These are phyloP conservation scores for Thalassarche chlororhynchos DNA, from an alignment of 2,113 vertebrate genomes.

Conservation along the genomic window DNA sequence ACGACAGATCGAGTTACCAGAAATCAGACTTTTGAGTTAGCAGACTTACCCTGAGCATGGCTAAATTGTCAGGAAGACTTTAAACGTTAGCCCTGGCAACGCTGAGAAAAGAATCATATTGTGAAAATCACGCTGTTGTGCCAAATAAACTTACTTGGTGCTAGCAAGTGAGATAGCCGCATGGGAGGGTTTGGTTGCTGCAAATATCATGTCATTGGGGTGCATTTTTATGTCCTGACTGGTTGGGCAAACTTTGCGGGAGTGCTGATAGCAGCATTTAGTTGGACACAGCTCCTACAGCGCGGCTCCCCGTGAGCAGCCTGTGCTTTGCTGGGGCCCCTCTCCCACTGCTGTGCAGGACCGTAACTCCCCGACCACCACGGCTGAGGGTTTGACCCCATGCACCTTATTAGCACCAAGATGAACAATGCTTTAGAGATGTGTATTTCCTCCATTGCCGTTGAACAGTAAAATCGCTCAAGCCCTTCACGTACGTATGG, in stretches of 20 bases:
- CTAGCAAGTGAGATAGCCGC: not conserved
- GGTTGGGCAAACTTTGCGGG: not conserved
- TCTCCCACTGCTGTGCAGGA: not conserved
- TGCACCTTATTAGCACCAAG: not conserved
- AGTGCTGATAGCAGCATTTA: not conserved
- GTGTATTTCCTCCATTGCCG: not conserved
- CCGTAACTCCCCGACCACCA: not conserved
- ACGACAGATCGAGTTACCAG: not conserved
- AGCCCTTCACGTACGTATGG: not conserved
- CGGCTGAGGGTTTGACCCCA: not conserved
- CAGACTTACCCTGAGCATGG: not conserved
- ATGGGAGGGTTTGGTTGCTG: not conserved
- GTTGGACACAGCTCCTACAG: not conserved
- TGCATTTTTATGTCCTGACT: not conserved
- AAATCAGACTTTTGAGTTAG: not conserved
- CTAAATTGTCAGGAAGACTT: not conserved
- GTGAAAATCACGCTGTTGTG: not conserved
- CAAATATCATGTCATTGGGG: not conserved
- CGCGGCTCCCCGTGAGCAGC: not conserved
- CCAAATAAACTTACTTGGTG: fast-evolving
- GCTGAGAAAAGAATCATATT: not conserved
- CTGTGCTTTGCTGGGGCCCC: not conserved
- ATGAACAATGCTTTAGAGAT: not conserved
- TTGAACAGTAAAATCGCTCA: not conserved
- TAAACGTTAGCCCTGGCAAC: not conserved